These are phyloP conservation scores for Pygocentrus nattereri DNA, from an alignment of 2,797 vertebrate genomes.

Conservation along the genomic window DNA sequence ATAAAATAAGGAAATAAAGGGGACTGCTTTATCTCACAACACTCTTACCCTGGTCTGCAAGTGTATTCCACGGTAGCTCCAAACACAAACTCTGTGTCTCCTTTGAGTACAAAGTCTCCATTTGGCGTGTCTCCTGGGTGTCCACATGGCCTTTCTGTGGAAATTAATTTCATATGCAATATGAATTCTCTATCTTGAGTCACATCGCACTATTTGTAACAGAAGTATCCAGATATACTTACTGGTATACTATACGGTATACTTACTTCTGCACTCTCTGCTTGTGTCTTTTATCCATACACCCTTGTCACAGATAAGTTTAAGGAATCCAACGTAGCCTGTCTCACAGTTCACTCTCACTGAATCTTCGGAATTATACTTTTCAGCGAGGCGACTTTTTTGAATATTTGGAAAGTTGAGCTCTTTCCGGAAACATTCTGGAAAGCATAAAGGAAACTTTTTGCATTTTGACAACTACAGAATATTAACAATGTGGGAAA, in stretches of 20 bases:
- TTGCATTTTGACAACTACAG: not conserved
- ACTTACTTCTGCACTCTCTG: conserved; percentile 70
- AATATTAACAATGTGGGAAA: not conserved
- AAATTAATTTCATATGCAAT: conserved; percentile 8
- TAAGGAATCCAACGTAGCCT: conserved; percentile 71
- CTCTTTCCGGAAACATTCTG: rapidly evolving
- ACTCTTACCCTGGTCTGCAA: conserved; percentile 74
- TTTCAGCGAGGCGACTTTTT: conserved; percentile 10
- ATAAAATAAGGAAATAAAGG: not conserved
- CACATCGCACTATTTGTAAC: conserved; percentile 1
- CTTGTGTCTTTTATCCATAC: conserved; percentile 4
- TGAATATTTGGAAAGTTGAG: conserved; percentile 56
- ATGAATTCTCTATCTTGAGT: not conserved
- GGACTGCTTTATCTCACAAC: too few species aligned
- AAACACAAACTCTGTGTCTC: conserved; percentile 73
- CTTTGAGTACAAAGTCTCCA: conserved; percentile 69
- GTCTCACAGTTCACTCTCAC: conserved; percentile 66
- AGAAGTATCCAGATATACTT: not conserved
- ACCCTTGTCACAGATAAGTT: conserved; percentile 55
- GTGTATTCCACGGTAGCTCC: conserved; percentile 72
- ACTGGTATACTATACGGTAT: too few species aligned
- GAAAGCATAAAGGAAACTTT: conserved; percentile 24
- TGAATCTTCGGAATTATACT: not conserved
- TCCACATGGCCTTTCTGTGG: conserved; percentile 72
- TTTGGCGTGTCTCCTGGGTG: conserved; percentile 74